A percentile compares a stretch with the other conserved stretches of the same genome.
Conservation (phyloP, 2,888 invertebrate species). For the Chloromyia formosa region DNA sequence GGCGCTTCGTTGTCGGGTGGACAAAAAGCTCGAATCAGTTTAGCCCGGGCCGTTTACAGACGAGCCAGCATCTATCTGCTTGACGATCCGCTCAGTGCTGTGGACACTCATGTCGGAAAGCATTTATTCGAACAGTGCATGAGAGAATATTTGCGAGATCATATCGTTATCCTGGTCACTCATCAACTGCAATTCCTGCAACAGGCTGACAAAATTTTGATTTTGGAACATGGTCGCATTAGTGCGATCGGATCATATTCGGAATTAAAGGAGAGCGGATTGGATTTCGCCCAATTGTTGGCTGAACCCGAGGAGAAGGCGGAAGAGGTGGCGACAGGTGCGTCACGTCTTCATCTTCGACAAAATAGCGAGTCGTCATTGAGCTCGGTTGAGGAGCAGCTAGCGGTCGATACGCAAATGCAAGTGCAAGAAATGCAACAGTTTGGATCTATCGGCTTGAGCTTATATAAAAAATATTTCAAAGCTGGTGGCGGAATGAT, state of each 20-base stretch:
- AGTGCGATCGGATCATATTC: conserved; percentile 74
- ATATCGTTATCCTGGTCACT: conserved; percentile 80
- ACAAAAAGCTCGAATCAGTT: conserved; percentile 87
- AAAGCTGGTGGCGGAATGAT: conserved; percentile 75
- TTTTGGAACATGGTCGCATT: conserved; percentile 62
- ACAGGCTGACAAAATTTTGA: conserved; percentile 69
- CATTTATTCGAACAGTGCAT: conserved; percentile 79
- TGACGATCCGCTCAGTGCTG: conserved; percentile 92
- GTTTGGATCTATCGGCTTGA: conserved; percentile 70
- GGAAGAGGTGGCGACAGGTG: conserved; percentile 55
- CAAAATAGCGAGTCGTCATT: conserved; percentile 64
- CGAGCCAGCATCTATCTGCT: conserved; percentile 86
- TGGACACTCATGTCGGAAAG: conserved; percentile 90
- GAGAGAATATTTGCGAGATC: conserved; percentile 67
- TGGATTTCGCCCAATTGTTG: conserved; percentile 80
- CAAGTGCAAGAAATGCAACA: conserved; percentile 69
- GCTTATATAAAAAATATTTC: conserved; percentile 75
- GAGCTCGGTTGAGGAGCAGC: conserved; percentile 67
- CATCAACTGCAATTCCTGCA: conserved; percentile 85
- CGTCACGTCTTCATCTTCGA: conserved; percentile 56
- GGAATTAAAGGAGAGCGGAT: conserved; percentile 75
- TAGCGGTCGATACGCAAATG: conserved; percentile 60
- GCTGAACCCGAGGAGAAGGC: conserved; percentile 64
- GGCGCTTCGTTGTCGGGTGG: conserved; percentile 88
- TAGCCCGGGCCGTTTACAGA: conserved; percentile 87